Evolutionary conservation across 2,888 invertebrate species (phyloP).

Genomic region (Dryobotodes eremita): DNA sequence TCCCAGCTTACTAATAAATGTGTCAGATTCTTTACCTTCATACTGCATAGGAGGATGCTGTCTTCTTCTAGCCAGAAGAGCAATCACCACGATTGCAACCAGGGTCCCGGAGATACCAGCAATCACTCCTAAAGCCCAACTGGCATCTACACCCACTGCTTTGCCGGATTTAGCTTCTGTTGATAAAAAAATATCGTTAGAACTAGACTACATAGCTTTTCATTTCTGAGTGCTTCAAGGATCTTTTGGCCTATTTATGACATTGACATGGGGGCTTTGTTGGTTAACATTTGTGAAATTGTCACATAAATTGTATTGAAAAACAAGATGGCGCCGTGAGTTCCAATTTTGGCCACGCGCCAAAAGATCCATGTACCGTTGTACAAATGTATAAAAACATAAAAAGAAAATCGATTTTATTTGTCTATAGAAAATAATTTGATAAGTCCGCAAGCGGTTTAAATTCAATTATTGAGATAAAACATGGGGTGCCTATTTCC

Average conservation of each 20-base stretch:
- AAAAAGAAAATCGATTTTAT: background rate
- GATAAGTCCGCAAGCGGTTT: background rate
- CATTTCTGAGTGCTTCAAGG: background rate
- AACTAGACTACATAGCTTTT: background rate
- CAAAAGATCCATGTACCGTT: background rate
- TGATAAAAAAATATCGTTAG: background rate
- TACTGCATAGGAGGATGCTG: conserved; percentile 88
- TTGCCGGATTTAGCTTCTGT: conserved; percentile 81
- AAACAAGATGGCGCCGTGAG: background rate
- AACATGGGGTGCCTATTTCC: background rate
- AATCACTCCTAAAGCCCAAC: conserved; percentile 91
- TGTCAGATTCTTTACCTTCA: conserved; percentile 81
- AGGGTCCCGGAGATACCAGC: conserved; percentile 93
- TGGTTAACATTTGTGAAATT: background rate
- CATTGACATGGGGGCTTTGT: background rate
- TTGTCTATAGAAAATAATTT: background rate
- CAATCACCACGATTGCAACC: conserved; percentile 92
- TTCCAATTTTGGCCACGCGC: background rate
- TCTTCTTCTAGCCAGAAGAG: conserved; percentile 91
- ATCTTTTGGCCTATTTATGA: background rate
- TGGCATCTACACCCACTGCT: conserved; percentile 75
- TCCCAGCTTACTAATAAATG: background rate
- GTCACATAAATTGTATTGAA: background rate
- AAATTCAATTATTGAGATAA: background rate
- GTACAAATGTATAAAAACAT: background rate